phyloP scores from a whole-genome alignment of 2,113 vertebrate genomes.

The Engraulis encrasicolus region DNA sequence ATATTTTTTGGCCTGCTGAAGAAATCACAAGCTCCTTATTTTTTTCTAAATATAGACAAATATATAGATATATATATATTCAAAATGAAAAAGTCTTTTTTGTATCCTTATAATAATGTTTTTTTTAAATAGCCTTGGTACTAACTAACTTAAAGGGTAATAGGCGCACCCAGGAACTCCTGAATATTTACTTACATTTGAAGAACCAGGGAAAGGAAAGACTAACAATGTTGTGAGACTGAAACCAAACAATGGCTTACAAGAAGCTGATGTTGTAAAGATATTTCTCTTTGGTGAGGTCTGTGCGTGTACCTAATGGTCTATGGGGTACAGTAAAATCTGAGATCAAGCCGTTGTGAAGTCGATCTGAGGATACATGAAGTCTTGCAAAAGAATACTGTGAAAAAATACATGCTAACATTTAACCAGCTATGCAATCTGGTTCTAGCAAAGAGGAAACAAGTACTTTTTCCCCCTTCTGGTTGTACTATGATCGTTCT shows the following conservation, averaged over 20 bases:
- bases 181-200: background rate
- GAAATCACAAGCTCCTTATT: conserved; percentile 20
- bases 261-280: background rate
- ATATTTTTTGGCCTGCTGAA: conserved; percentile 15
- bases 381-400: conserved; percentile 36
- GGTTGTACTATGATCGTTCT: no score
- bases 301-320: no score
- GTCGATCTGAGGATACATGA: background rate
- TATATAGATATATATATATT: conserved; percentile 7
- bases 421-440: background rate
- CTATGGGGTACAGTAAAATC: no score
- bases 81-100: background rate
- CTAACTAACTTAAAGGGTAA: background rate
- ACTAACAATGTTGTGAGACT: background rate
- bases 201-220: background rate
- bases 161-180: background rate
- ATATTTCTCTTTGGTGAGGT: background rate
- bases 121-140: conserved; percentile 9
- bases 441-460: conserved; percentile 17
- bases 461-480: no score
- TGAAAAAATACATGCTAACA: conserved; percentile 28
- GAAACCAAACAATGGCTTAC: background rate
- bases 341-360: background rate
- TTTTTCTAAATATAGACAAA: background rate
- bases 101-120: conserved; percentile 11